These are phyloP conservation scores for Agrochola lychnidis DNA, from an alignment of 2,888 invertebrate genomes.

Conservation along the genomic window DNA sequence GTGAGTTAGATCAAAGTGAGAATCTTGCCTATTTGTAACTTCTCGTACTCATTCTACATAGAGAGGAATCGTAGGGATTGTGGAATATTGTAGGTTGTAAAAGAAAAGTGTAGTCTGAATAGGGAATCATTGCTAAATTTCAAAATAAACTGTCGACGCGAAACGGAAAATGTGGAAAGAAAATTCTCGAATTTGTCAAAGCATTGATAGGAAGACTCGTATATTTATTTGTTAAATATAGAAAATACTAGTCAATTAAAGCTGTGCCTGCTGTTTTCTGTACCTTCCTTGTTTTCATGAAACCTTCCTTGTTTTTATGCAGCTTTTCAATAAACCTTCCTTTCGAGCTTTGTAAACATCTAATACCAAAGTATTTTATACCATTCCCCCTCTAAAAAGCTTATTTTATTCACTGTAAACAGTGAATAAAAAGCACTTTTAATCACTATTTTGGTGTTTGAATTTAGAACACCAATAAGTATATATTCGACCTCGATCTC, in stretches of 20 bases:
- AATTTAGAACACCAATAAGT: too few species aligned
- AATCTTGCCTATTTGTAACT: not conserved
- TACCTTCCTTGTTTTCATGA: not conserved
- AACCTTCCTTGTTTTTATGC: not conserved
- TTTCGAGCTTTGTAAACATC: not conserved
- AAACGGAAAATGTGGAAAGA: not conserved
- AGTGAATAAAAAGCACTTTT: too few species aligned
- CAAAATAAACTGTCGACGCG: not conserved
- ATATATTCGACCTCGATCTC: too few species aligned
- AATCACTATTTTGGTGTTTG: too few species aligned
- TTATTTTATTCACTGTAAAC: too few species aligned
- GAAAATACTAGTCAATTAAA: not conserved
- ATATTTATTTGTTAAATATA: not conserved
- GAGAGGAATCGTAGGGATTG: too few species aligned
- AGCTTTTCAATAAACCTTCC: not conserved
- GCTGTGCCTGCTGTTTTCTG: not conserved
- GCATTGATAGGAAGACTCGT: not conserved
- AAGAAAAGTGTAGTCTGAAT: not conserved
- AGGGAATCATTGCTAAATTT: not conserved
- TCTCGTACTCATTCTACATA: not conserved
- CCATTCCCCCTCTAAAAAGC: too few species aligned
- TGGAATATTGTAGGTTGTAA: not conserved
- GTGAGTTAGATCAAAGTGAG: conserved; percentile 1
- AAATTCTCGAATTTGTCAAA: not conserved
- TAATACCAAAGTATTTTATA: not conserved